Evolutionary conservation across 1,140 invertebrate species (phyloP), one percentile per base, ranked within the genome.

Genomic region (Microplitis mediator): DNA sequence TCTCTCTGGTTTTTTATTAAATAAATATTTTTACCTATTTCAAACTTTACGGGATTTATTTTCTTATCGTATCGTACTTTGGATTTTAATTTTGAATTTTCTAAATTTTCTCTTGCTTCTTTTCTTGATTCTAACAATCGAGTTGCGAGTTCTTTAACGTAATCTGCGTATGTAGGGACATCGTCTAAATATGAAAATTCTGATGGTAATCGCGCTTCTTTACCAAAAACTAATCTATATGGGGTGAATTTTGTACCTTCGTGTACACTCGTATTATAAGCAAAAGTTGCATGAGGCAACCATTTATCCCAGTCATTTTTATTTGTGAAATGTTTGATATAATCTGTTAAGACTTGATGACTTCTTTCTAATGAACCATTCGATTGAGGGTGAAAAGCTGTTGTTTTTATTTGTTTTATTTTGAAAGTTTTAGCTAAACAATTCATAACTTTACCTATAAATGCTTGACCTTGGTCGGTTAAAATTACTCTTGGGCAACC

Each of bases 281-380:
- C 34, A 6, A 69, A 52, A 34, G 62, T 72, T 4, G 80, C 78
- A 66, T 74, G 76, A 4, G 73, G 74, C 2, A 85, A 32, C n/a
- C 72, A 78, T 16, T 75, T 32, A 56, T 86, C 79, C 86, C 85
- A 88, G 71, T 86, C 77, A 5, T 67, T 71, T 5, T 60, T 52
- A 11, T 75, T 64, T 5, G 74, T 60, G 56, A 78, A 83, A 74
- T 76, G 58, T 70, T 68, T 76, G 32, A 80, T 69, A 67, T 77
- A 82, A 16, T 78, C 75, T 13, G 13, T 51, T 32, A 80, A 54
- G 16, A 77, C 73, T 16, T 61, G 34, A 73, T 81, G 76, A n/a
- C 71, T 73, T 35, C 79, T 45, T 75, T 78, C 77, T 23, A 80
- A 9, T 1, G 75, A 70, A 11, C 74, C 76, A 16, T 82, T 78